A percentile compares a stretch with the other conserved stretches of the same genome.
Conservation (phyloP, 2,888 invertebrate species). For the Panzeria rudis region DNA sequence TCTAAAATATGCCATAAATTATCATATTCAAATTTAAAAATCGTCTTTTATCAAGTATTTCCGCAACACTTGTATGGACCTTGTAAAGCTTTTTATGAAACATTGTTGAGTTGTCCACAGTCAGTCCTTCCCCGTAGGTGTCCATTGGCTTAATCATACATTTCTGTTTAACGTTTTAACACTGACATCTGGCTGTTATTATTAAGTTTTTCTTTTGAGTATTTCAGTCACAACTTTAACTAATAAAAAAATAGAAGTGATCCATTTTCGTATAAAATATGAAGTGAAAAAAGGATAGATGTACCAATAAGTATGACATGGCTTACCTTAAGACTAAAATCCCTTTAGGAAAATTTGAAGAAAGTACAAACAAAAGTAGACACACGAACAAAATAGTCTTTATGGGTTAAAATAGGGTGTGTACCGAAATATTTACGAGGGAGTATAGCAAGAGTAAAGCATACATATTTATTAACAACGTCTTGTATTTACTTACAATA, state of each 20-base stretch:
- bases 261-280: slow-evolving; percentile 26
- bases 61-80: too few relatives aligned
- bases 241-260: not conserved
- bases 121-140: not conserved
- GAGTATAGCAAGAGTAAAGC: not conserved
- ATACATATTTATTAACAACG: not conserved
- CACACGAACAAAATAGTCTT: slow-evolving; percentile 16
- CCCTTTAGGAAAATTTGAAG: slow-evolving; percentile 15
- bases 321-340: slow-evolving; percentile 34
- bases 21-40: too few relatives aligned
- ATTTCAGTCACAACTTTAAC: slow-evolving; percentile 6
- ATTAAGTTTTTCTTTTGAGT: not conserved
- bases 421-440: not conserved
- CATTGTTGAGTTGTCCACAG: not conserved
- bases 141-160: slow-evolving; percentile 64
- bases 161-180: slow-evolving; percentile 78
- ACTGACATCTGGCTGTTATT: slow-evolving; percentile 3
- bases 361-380: not conserved
- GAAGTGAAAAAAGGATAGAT: not conserved
- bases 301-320: slow-evolving; percentile 11
- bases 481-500: not conserved
- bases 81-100: not conserved
- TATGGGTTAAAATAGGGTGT: not conserved
- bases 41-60: too few relatives aligned
- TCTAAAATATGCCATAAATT: too few relatives aligned